These are phyloP conservation scores for Melieria picta DNA, from an alignment of 2,888 invertebrate genomes.

Conservation along the genomic window DNA sequence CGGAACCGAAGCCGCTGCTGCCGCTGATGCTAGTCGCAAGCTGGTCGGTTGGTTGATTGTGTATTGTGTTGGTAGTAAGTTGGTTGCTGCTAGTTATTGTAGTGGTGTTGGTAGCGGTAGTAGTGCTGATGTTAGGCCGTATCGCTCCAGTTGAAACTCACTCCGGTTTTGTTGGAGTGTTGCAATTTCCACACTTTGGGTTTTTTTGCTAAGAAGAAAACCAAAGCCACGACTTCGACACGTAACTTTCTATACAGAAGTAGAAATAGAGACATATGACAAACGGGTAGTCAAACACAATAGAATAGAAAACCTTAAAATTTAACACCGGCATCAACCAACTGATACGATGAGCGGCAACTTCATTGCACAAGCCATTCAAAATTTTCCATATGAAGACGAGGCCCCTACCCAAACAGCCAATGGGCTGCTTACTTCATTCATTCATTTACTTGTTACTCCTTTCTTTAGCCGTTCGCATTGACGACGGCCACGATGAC, in stretches of 20 bases:
- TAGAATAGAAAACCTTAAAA: not conserved
- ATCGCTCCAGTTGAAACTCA: constrained; percentile 29
- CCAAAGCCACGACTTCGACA: constrained; percentile 62
- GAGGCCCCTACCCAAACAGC: no score
- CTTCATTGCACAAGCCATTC: no score
- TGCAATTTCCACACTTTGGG: constrained; percentile 26
- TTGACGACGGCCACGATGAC: constrained; percentile 23
- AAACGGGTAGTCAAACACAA: not conserved
- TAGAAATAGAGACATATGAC: constrained; percentile 25
- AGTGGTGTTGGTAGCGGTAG: constrained; percentile 10
- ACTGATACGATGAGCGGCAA: no score
- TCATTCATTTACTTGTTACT: not conserved
- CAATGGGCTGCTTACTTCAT: no score
- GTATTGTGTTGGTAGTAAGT: constrained; percentile 47
- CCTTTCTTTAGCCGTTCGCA: constrained; percentile 14
- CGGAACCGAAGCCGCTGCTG: constrained; percentile 28
- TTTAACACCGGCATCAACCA: no score
- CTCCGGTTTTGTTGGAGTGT: constrained; percentile 16
- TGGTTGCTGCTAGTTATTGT: constrained; percentile 35
- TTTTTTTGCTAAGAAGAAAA: constrained; percentile 41
- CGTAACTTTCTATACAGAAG: constrained; percentile 63
- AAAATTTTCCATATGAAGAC: no score
- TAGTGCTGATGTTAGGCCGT: constrained; percentile 24
- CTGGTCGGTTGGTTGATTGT: constrained; percentile 29
- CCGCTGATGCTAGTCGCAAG: constrained; percentile 11